Base-by-base conservation (phyloP, 2,113 vertebrate species). In the Semicossyphus pulcher region DNA sequence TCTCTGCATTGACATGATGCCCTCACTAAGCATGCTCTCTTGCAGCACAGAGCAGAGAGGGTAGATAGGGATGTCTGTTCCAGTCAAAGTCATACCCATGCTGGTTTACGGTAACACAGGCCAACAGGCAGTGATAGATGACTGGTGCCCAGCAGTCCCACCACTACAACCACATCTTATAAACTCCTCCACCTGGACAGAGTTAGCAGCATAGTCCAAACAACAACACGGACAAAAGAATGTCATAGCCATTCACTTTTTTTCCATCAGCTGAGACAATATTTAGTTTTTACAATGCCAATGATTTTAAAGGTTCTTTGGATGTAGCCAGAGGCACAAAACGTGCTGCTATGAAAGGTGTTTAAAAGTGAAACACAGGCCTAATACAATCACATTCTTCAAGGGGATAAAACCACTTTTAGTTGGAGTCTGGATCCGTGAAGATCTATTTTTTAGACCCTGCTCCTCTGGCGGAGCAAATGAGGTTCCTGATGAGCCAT, bases 81-180 rank as follows among this genome's bases (percentile, higher is more conserved):
- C 83, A 81, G 86, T 82, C 61, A 84, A 47, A 80, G 71, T 73
- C 72, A 39, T 34, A 72, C 65, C 26, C 26, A 39, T 49, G 73
- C 69, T 75, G 76, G 36, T 11, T 91, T 79, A 86, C 51, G 15
- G 86, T 84, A 81, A 83, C 2, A 52, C 51, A 47, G 42, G 73
- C 75, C 60, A 47, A 64, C 82, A 84, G 72, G 75, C 80, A 78
- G 78, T 69, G 86, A 78, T 39, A 68, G 77, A 74, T 82, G 65
- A 80, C 61, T 71, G 91, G 87, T 88, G 88, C 89, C 89, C 83
- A 62, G 64, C 83, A 88, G 91, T 92, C 89, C 85, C 86, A 78
- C 91, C 91, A 78, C 88, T 31, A 29, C 70, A 78, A 86, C 90
- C 90, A 62, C 91, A 91, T 80, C 83, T 77, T 76, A 62, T 80